Percentiles rank a stretch among this genome's conserved stretches.
Conservation (phyloP, 2,888 invertebrate species). For the Microplitis deprimator region DNA sequence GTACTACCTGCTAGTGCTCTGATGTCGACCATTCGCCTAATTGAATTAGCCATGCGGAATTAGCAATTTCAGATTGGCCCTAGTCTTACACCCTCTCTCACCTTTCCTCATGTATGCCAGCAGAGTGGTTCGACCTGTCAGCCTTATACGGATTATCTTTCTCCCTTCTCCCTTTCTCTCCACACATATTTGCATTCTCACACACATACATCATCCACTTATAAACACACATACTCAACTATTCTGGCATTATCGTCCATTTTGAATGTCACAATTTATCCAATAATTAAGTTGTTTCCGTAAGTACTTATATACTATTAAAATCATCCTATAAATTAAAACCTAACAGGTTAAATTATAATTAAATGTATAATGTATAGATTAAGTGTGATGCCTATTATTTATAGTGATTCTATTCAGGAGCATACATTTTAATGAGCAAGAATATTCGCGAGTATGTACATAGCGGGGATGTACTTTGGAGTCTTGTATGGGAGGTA, state of each 20-base stretch:
- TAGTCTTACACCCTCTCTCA: constrained; percentile 27
- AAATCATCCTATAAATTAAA: background rate
- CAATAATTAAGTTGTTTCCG: background rate
- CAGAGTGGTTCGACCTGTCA: constrained; percentile 20
- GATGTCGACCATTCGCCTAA: constrained; percentile 64
- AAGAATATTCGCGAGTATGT: background rate
- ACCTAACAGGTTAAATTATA: background rate
- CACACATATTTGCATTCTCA: no score
- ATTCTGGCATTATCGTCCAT: constrained; percentile 20
- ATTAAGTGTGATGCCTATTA: no score
- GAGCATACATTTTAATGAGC: background rate
- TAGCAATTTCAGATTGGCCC: constrained; percentile 67
- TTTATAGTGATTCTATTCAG: background rate
- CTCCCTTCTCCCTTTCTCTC: no score
- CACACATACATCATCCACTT: constrained; percentile 5
- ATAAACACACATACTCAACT: constrained; percentile 4
- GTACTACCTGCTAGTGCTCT: constrained; percentile 35
- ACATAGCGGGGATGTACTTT: background rate
- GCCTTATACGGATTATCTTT: constrained; percentile 26
- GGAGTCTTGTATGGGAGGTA: background rate
- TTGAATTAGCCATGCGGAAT: constrained; percentile 69
- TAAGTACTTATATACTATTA: background rate
- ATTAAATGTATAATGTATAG: no score
- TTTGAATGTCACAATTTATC: constrained; percentile 25
- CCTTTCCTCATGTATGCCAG: constrained; percentile 13